Conservation (phyloP, 2,888 invertebrate species). For the Sipunculus nudus region DNA sequence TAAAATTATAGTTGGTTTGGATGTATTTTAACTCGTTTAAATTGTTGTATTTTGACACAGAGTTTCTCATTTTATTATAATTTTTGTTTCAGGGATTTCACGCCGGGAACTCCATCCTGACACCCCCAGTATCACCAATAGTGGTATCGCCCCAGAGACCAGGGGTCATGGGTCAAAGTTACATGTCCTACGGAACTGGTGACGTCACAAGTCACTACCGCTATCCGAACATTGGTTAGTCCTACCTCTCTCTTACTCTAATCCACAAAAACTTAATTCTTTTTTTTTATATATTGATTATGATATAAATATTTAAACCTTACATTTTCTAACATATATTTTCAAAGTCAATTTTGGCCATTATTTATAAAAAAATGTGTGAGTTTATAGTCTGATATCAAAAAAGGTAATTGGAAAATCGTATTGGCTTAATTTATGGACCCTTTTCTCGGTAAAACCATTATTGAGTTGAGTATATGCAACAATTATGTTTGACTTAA, state of each 20-base stretch:
- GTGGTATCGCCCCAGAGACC: conserved; percentile 41
- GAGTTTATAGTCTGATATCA: too few relatives aligned
- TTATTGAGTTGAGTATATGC: too few relatives aligned
- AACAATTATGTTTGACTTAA: too few relatives aligned
- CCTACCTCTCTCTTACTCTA: too few relatives aligned
- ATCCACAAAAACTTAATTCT: background rate
- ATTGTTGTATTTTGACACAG: too few relatives aligned
- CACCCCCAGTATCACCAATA: conserved; percentile 59
- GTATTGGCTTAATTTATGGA: too few relatives aligned
- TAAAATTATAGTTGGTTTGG: too few relatives aligned
- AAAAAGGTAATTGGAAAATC: too few relatives aligned
- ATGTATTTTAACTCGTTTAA: too few relatives aligned
- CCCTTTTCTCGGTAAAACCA: too few relatives aligned
- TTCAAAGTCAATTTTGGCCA: background rate
- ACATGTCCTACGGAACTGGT: conserved; percentile 29
- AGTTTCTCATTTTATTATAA: too few relatives aligned
- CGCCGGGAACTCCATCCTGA: conserved; percentile 42
- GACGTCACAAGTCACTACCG: conserved; percentile 36
- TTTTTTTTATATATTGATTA: background rate
- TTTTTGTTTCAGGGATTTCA: conserved; percentile 38
- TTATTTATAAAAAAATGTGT: too few relatives aligned
- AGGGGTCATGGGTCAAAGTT: conserved; percentile 24
- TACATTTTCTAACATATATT: background rate
- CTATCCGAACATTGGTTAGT: conserved; percentile 14
- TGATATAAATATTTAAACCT: background rate